Conservation (phyloP, 2,113 vertebrate species). For the Saccopteryx leptura region DNA sequence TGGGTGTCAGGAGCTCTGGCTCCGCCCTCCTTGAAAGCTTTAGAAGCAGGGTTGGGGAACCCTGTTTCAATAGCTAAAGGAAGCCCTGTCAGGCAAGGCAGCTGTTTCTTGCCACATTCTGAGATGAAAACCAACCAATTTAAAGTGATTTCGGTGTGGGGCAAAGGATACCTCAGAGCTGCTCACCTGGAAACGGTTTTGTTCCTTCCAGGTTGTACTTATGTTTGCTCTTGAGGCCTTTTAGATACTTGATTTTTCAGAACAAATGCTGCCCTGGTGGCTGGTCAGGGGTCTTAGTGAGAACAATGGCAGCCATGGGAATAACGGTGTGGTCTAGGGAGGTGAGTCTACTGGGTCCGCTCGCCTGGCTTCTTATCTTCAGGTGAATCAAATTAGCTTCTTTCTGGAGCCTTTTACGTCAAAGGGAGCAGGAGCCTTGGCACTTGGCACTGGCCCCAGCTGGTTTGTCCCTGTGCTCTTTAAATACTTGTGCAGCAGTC, state of each 20-base stretch:
- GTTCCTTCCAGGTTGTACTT: background rate
- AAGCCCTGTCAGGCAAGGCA: background rate
- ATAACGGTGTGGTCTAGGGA: rapidly evolving
- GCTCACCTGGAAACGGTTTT: background rate
- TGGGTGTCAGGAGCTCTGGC: background rate
- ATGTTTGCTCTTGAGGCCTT: background rate
- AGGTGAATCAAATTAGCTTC: background rate
- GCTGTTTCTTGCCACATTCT: background rate
- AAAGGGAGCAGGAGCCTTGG: background rate
- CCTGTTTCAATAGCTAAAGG: background rate
- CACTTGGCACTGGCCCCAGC: background rate
- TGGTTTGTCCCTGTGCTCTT: background rate
- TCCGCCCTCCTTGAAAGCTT: background rate
- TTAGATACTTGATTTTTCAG: background rate
- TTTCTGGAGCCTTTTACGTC: background rate
- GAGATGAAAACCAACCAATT: background rate
- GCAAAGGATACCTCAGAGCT: background rate
- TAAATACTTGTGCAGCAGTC: background rate
- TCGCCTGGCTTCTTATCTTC: background rate
- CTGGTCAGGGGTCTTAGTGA: rapidly evolving
- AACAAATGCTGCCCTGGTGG: background rate
- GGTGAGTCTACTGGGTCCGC: no score
- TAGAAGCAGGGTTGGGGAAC: background rate
- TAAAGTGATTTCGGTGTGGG: background rate
- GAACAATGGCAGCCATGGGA: background rate